Evolutionary conservation across 2,797 vertebrate species (phyloP), one percentile per base, ranked within the genome.

Genomic region (Neoniphon sammara): DNA sequence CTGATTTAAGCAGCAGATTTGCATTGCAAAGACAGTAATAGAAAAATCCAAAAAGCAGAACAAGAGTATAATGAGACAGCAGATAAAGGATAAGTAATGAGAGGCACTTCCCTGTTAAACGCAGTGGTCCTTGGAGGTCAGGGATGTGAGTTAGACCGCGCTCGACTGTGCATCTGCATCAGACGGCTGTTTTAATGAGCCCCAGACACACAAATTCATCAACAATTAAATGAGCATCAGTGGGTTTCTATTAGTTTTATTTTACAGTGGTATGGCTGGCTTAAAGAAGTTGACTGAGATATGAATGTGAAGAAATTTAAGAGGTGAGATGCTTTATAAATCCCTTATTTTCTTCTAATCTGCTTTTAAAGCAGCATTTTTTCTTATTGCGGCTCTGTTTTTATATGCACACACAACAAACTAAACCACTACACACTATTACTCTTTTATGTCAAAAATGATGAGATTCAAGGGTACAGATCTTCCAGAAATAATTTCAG

Each of bases 1-100:
- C 85, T 86, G 87, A 86, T 87, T 88, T 86, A 81, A 80, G 77
- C 76, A 85, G 65, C 21, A 49, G 63, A 91, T 91, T 89, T 88
- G 82, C 69, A 83, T 80, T 79, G 83, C 73, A 85, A 85, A 87
- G 76, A 81, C 65, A 78, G 70, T 72, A 70, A 76, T 83, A 86
- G 80, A 65, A 80, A 71, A 76, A 72, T 56, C 78, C 50, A 63
- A 74, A 82, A 88, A 80, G 81, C 65, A 81, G 53, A 68, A 82
- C 55, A 80, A 66, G 77, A 75, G 64, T 53, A 85, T 90, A 91
- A 92, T 84, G 81, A 89, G 85, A 85, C 77, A 75, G 73, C 58
- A 77, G 78, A 84, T 87, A 86, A 87, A 89, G 73, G 78, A 78
- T 78, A 83, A 86, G 75, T 85, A 86, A 89, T 83, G 88, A 84